Conservation (phyloP, 2,797 vertebrate genomes). For the Premnoplex brunnescens region DNA sequence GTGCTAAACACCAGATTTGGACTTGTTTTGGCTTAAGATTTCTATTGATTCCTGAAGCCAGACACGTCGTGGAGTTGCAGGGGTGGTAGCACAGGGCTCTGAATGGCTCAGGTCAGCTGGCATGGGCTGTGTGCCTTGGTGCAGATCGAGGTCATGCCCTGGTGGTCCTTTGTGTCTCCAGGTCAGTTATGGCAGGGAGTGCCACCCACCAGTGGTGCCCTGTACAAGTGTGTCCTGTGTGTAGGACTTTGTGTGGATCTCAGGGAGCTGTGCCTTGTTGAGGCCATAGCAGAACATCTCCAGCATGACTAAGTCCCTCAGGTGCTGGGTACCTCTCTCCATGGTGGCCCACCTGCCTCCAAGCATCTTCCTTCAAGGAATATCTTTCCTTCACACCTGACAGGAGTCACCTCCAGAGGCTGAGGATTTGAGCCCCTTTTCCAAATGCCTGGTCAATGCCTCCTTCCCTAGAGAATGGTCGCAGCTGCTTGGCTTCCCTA, state of each 20-base stretch:
- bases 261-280: background rate
- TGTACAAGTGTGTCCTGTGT: background rate
- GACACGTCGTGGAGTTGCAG: background rate
- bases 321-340: background rate
- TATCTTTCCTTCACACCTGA: background rate
- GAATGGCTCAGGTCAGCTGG: background rate
- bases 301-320: background rate
- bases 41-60: background rate
- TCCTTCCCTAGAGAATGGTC: background rate
- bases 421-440: background rate
- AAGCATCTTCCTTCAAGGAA: background rate
- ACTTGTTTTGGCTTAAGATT: background rate
- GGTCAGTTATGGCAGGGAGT: background rate
- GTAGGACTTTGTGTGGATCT: background rate
- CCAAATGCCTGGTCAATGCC: background rate
- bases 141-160: background rate
- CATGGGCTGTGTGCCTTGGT: background rate
- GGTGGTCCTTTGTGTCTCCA: background rate
- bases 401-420: background rate
- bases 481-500: background rate
- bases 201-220: background rate
- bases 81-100: background rate
- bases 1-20: background rate
- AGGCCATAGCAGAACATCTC: background rate
- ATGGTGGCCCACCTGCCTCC: background rate